These are phyloP conservation scores for Poeciliopsis retropinna DNA, from an alignment of 2,113 vertebrate species.

Conservation along the genomic window DNA sequence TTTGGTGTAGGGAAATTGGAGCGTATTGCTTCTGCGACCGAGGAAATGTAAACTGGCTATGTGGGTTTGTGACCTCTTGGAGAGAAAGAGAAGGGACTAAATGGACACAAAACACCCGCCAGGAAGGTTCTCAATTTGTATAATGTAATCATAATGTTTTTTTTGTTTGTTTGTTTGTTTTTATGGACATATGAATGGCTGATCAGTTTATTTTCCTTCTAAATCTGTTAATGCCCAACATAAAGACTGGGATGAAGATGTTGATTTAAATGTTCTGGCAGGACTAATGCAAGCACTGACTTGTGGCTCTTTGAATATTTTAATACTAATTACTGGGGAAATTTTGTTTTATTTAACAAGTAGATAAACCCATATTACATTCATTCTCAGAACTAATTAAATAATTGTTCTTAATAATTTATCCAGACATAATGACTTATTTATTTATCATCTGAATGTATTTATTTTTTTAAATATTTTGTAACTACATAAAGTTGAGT, in stretches of 20 bases:
- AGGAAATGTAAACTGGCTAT: constrained; percentile 80
- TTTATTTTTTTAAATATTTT: not conserved
- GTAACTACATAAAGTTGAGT: not conserved
- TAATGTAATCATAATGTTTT: constrained; percentile 69
- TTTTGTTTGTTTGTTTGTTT: not conserved
- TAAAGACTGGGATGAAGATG: constrained; percentile 28
- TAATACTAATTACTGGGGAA: not conserved
- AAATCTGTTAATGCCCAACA: constrained; percentile 31
- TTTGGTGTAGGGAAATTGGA: constrained; percentile 79
- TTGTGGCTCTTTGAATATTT: not conserved
- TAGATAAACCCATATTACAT: no score
- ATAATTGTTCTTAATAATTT: not conserved
- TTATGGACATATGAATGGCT: constrained; percentile 40
- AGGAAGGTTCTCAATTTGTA: constrained; percentile 68
- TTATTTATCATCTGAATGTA: not conserved
- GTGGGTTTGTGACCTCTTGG: constrained; percentile 79
- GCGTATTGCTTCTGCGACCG: constrained; percentile 80
- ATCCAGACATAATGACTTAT: not conserved
- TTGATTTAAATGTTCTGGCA: constrained; percentile 39
- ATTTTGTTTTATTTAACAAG: not conserved
- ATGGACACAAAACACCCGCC: constrained; percentile 79
- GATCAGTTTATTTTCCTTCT: constrained; percentile 47
- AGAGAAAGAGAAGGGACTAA: constrained; percentile 69
- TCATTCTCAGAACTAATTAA: not conserved
- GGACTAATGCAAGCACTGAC: not conserved